Percentiles rank a stretch among this genome's conserved stretches.
These are phyloP conservation scores for Nephrotoma flavescens DNA, from an alignment of 2,888 invertebrate species.

Conservation along the genomic window DNA sequence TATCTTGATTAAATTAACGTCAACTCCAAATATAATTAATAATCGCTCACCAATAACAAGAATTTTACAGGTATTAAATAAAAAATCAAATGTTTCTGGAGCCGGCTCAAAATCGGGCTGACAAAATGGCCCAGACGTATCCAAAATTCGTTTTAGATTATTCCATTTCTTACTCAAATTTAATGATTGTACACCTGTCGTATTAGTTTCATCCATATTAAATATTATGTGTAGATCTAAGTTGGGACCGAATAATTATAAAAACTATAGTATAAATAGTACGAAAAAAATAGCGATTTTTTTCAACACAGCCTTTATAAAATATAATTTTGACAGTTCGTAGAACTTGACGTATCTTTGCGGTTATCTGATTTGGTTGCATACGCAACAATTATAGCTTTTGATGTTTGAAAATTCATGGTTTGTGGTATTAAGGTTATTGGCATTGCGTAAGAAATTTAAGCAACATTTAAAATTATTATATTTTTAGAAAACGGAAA, in stretches of 20 bases:
- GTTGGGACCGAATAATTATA: not conserved
- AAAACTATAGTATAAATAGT: not conserved
- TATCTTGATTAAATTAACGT: slow-evolving; percentile 12
- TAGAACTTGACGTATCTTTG: not conserved
- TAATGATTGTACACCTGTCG: not conserved
- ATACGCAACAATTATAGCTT: not conserved
- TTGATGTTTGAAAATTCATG: not conserved
- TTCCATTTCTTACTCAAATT: slow-evolving; percentile 51
- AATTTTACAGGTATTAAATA: slow-evolving; percentile 74
- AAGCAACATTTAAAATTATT: too few relatives aligned
- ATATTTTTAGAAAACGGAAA: too few relatives aligned
- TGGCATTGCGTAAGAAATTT: too few relatives aligned
- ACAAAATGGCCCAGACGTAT: slow-evolving; percentile 84
- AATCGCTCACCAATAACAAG: slow-evolving; percentile 44
- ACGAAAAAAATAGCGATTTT: not conserved
- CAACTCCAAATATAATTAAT: slow-evolving; percentile 8
- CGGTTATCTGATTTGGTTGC: not conserved
- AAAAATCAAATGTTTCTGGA: slow-evolving; percentile 65
- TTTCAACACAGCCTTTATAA: not conserved
- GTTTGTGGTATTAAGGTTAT: too few relatives aligned
- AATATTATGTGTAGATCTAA: not conserved
- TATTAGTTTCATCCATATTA: slow-evolving; percentile 23
- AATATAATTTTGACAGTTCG: not conserved
- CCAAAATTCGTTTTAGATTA: slow-evolving; percentile 70
- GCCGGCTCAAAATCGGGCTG: slow-evolving; percentile 85